phyloP scores from a whole-genome alignment of 2,113 vertebrate species.

The Peromyscus californicus region DNA sequence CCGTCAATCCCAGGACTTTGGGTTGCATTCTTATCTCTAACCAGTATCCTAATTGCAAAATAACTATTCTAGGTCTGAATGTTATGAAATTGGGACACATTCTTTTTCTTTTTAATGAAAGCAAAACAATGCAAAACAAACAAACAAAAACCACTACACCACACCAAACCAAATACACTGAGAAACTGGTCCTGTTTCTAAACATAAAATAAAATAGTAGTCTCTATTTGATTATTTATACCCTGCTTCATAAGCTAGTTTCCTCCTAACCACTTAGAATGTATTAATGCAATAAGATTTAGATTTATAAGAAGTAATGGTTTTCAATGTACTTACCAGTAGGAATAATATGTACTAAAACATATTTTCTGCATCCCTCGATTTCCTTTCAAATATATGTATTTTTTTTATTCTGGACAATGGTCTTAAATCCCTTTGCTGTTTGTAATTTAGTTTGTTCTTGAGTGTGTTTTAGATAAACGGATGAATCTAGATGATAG shows the following conservation, averaged over 20 bases:
- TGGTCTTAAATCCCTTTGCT: neutral
- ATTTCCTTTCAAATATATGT: neutral
- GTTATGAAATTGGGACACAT: neutral
- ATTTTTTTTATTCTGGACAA: neutral
- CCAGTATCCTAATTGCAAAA: neutral
- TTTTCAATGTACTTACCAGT: neutral
- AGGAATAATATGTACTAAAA: neutral
- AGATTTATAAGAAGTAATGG: neutral
- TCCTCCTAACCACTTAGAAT: neutral
- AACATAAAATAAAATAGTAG: neutral
- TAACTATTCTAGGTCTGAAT: neutral
- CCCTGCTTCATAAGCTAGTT: neutral
- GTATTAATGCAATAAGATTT: neutral
- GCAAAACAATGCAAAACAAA: neutral
- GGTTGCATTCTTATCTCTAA: constrained; percentile 10
- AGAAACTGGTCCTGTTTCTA: neutral
- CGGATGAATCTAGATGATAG: neutral
- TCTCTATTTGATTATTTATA: neutral
- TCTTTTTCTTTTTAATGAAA: neutral
- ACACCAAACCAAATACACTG: neutral
- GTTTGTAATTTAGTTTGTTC: neutral
- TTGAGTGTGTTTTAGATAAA: neutral
- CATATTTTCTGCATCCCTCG: neutral
- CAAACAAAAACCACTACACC: neutral
- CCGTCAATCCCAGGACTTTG: neutral